A percentile compares a stretch with the other conserved stretches of the same genome.
Conservation (phyloP, 2,888 invertebrate genomes). For the Rhingia rostrata region DNA sequence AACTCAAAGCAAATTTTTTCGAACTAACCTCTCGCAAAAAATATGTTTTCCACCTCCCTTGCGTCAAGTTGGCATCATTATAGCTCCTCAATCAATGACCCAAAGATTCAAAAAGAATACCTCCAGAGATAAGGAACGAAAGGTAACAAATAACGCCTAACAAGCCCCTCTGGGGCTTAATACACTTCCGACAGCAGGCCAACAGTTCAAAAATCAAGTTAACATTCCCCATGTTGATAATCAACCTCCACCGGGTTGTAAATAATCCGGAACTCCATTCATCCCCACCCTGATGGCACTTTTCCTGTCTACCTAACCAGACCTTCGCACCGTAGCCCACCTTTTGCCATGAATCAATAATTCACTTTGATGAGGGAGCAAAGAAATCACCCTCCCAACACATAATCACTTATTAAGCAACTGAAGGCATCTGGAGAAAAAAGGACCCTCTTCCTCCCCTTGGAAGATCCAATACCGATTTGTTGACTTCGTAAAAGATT, state of each 20-base stretch:
- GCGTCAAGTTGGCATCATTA: background rate
- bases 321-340: conserved; percentile 14
- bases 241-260: conserved; percentile 62
- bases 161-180: conserved; percentile 44
- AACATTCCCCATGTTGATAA: conserved; percentile 55
- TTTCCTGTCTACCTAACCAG: background rate
- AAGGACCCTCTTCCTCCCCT: conserved; percentile 1
- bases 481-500: conserved; percentile 67
- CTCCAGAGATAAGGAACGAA: background rate
- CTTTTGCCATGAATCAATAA: conserved; percentile 60
- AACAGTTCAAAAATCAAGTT: conserved; percentile 49
- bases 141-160: conserved; percentile 42
- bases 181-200: conserved; percentile 52
- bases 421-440: conserved; percentile 23
- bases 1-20: too few relatives aligned
- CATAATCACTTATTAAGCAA: conserved; percentile 74
- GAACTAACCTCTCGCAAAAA: too few relatives aligned
- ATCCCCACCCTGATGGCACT: background rate
- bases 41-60: too few relatives aligned
- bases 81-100: conserved; percentile 34
- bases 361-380: conserved; percentile 66
- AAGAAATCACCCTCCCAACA: conserved; percentile 51
- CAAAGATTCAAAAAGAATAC: conserved; percentile 29
- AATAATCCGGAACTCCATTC: conserved; percentile 59
- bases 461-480: conserved; percentile 28